These are phyloP conservation scores for Drosophila paranaensis DNA, from an alignment of 2,888 invertebrate species.

Conservation along the genomic window DNA sequence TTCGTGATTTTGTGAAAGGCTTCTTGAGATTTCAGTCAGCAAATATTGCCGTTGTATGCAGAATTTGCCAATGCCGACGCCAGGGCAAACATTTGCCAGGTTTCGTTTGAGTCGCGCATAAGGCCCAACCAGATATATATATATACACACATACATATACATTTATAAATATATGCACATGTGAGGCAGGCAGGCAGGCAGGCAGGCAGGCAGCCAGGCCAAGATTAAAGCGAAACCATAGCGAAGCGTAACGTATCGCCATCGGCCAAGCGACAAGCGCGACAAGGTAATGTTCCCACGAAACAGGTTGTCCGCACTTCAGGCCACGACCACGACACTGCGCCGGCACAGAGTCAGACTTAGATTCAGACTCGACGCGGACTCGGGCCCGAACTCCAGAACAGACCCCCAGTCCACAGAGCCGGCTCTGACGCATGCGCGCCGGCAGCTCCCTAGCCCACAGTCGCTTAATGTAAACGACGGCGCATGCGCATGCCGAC, in stretches of 20 bases:
- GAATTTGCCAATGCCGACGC: conserved; percentile 67
- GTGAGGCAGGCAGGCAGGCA: conserved; percentile 47
- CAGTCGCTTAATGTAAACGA: conserved; percentile 67
- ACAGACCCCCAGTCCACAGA: conserved; percentile 26
- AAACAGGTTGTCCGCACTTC: conserved; percentile 84
- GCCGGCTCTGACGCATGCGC: conserved; percentile 71
- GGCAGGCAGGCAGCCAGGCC: conserved; percentile 37
- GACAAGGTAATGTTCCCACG: conserved; percentile 85
- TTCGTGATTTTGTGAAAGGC: conserved; percentile 79
- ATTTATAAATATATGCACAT: conserved; percentile 15
- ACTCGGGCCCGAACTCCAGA: conserved; percentile 23
- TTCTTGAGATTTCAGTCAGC: conserved; percentile 65
- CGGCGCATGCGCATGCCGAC: conserved; percentile 75
- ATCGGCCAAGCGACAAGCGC: conserved; percentile 76
- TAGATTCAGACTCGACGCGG: conserved; percentile 23
- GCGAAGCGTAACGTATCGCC: conserved; percentile 80
- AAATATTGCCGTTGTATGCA: conserved; percentile 68
- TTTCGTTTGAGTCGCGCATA: conserved; percentile 49
- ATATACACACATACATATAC: conserved; percentile 15
- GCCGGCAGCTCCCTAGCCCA: conserved; percentile 42
- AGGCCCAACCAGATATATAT: conserved; percentile 9
- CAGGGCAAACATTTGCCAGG: conserved; percentile 69
- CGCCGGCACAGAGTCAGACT: conserved; percentile 40
- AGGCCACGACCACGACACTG: conserved; percentile 74
- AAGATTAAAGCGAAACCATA: conserved; percentile 80